These are phyloP conservation scores for Neuroterus valhalla DNA, from an alignment of 1,140 invertebrate genomes.

Conservation along the genomic window DNA sequence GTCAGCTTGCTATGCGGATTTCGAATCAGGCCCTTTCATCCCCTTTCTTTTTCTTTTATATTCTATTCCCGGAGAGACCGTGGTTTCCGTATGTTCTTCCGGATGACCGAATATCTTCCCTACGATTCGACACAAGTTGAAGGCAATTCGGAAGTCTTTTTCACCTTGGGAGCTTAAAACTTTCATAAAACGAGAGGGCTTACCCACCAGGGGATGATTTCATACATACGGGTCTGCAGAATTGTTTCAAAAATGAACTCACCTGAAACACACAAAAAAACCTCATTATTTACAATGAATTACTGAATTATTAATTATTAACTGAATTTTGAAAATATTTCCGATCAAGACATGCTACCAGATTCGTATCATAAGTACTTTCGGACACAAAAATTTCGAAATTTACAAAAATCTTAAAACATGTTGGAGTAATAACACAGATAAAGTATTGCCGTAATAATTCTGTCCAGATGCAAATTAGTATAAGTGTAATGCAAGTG, in stretches of 20 bases:
- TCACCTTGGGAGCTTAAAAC: background rate
- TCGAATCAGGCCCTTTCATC: background rate
- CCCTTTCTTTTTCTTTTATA: background rate
- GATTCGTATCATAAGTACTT: background rate
- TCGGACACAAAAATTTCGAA: background rate
- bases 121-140: background rate
- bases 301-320: background rate
- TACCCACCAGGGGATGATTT: background rate
- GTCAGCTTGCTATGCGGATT: conserved; percentile 41
- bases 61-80: background rate
- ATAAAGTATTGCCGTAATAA: conserved; percentile 19
- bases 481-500: conserved; percentile 20
- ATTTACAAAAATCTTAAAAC: conserved; percentile 22
- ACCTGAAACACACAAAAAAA: conserved; percentile 60
- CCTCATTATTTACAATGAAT: no score
- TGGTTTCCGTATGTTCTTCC: no score
- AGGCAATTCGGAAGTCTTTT: background rate
- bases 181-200: background rate
- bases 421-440: background rate
- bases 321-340: background rate
- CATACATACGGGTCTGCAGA: background rate
- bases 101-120: background rate
- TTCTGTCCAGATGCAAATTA: conserved; percentile 13
- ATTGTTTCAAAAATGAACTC: conserved; percentile 46
- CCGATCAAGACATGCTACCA: background rate